These are phyloP conservation scores for Oxystoma pomonae DNA, from an alignment of 2,888 invertebrate species.

Conservation along the genomic window DNA sequence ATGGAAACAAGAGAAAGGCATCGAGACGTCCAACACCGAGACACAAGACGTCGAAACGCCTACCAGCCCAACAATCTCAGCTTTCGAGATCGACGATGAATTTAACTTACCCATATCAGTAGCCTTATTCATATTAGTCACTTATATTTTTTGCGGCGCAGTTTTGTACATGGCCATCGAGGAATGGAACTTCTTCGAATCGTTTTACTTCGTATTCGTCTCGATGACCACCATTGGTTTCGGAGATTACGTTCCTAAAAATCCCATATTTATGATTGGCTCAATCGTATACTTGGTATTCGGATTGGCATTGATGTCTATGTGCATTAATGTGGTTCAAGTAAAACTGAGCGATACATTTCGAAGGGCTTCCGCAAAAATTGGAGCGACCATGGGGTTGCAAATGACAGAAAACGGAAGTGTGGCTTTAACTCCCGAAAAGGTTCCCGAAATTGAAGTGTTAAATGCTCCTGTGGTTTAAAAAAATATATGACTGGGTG, in stretches of 20 bases:
- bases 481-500: too few species aligned
- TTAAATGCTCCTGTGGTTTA: too few species aligned
- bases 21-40: not conserved
- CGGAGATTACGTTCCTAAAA: conserved; percentile 83
- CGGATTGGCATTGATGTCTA: conserved; percentile 91
- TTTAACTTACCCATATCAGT: conserved; percentile 92
- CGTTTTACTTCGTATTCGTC: conserved; percentile 96
- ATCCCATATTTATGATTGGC: conserved; percentile 79
- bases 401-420: conserved; percentile 58
- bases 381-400: conserved; percentile 79
- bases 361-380: conserved; percentile 76
- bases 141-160: conserved; percentile 86
- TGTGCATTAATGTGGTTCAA: conserved; percentile 98
- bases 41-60: conserved; percentile 40
- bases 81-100: conserved; percentile 83
- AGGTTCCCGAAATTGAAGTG: not conserved
- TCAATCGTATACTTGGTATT: conserved; percentile 92
- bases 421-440: not conserved
- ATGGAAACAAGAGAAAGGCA: not conserved
- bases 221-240: conserved; percentile 98
- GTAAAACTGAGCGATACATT: conserved; percentile 68
- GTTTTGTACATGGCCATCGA: conserved; percentile 73
- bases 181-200: conserved; percentile 84
- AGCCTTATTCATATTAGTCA: conserved; percentile 76
- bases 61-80: conserved; percentile 73